Evolutionary conservation across 2,888 invertebrate species (phyloP).

Genomic region (Eubasilissa splendida): DNA sequence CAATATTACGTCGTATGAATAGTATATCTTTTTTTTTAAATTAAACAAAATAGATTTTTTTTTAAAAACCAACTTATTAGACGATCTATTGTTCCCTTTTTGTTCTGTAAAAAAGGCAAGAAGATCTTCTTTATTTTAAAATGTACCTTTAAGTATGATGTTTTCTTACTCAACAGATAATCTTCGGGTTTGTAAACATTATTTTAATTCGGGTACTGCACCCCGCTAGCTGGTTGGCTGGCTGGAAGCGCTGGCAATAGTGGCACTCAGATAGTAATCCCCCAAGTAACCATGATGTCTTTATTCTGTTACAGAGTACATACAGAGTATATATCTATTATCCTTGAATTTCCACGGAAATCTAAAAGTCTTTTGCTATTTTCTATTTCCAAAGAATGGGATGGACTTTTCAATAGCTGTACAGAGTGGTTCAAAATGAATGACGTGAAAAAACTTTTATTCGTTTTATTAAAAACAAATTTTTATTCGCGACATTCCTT

Average conservation of each 20-base stretch:
- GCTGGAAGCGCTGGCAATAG: background rate
- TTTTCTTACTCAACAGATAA: background rate
- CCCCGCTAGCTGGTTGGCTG: background rate
- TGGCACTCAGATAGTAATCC: conserved; percentile 32
- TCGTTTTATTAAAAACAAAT: no score
- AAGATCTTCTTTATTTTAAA: background rate
- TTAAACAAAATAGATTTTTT: no score
- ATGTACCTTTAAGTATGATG: background rate
- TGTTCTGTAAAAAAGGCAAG: no score
- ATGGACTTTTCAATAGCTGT: background rate
- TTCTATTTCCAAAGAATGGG: conserved; percentile 29
- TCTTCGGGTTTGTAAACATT: background rate
- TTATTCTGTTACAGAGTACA: conserved; percentile 22
- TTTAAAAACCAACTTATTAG: no score
- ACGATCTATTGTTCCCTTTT: no score
- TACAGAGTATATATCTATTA: conserved; percentile 28
- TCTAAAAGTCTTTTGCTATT: conserved; percentile 33
- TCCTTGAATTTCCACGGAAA: conserved; percentile 36
- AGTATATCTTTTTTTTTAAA: no score
- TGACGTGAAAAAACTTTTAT: no score
- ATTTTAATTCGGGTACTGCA: conserved; percentile 1
- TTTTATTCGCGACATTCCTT: no score
- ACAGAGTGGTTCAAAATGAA: conserved; percentile 5
- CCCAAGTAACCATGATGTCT: conserved; percentile 25
- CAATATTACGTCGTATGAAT: no score